Percentiles rank a stretch among this genome's conserved stretches.
Conservation (phyloP, 2,888 invertebrate species). For the Gonocerus acuteangulatus region DNA sequence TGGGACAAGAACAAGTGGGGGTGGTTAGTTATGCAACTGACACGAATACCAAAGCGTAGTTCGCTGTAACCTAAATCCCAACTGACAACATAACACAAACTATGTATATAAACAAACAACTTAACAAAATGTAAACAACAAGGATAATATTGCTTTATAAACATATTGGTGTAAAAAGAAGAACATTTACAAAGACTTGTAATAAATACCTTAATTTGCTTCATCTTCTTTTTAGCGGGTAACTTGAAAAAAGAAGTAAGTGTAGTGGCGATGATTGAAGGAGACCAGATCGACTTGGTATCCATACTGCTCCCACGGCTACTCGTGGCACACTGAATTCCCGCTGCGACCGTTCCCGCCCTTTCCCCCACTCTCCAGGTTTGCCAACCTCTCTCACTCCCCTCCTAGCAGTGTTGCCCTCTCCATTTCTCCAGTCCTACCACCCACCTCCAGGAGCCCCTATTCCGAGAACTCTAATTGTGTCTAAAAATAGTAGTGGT, state of each 20-base stretch:
- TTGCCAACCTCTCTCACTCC: not conserved
- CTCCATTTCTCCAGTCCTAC: not conserved
- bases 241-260: constrained; percentile 15
- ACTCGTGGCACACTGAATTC: not conserved
- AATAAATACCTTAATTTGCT: constrained; percentile 15
- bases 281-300: constrained; percentile 23
- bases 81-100: no score
- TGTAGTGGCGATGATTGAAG: constrained; percentile 20
- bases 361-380: not conserved
- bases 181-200: no score
- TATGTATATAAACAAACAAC: no score
- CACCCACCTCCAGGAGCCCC: not conserved
- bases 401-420: not conserved
- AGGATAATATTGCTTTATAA: no score
- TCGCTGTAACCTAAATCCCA: no score
- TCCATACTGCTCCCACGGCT: constrained; percentile 13
- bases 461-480: constrained; percentile 11
- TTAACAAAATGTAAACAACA: no score
- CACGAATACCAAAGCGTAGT: no score
- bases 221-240: constrained; percentile 23
- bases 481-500: constrained; percentile 12
- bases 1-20: no score
- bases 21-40: no score
- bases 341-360: not conserved
- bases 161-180: no score